Percentiles rank a stretch among this genome's conserved stretches.
Evolutionary conservation across 2,888 invertebrate genomes (phyloP).

Genomic region (Miltochrista miniata): DNA sequence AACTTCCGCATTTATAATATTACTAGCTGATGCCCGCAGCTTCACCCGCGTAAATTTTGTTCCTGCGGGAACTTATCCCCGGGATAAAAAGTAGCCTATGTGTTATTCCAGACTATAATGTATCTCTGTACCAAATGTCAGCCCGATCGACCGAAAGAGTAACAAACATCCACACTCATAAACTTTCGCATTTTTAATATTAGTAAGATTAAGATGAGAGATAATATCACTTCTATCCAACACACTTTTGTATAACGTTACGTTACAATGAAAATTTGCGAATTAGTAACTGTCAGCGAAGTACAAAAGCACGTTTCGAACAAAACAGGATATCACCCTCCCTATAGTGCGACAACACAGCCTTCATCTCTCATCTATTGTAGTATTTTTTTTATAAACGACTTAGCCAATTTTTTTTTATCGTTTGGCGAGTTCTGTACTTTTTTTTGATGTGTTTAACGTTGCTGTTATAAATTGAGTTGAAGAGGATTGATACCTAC

Average conservation of each 20-base stretch:
- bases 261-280: constrained; percentile 5
- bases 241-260: background rate
- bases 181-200: background rate
- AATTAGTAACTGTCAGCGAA: constrained; percentile 29
- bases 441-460: background rate
- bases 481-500: no score
- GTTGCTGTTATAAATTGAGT: no score
- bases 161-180: no score
- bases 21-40: no score
- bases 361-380: constrained; percentile 28
- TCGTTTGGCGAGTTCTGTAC: constrained; percentile 11
- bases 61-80: no score
- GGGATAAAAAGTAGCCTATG: no score
- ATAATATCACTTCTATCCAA: background rate
- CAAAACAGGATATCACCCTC: constrained; percentile 16
- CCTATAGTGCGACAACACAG: constrained; percentile 8
- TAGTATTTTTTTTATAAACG: constrained; percentile 29
- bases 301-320: constrained; percentile 20
- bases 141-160: no score
- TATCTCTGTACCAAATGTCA: no score
- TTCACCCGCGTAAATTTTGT: no score
- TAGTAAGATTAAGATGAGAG: background rate
- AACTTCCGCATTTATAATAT: no score
- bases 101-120: no score
- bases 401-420: constrained; percentile 18